Conservation (phyloP, 1,140 invertebrate species). For the Pectinophora gossypiella region DNA sequence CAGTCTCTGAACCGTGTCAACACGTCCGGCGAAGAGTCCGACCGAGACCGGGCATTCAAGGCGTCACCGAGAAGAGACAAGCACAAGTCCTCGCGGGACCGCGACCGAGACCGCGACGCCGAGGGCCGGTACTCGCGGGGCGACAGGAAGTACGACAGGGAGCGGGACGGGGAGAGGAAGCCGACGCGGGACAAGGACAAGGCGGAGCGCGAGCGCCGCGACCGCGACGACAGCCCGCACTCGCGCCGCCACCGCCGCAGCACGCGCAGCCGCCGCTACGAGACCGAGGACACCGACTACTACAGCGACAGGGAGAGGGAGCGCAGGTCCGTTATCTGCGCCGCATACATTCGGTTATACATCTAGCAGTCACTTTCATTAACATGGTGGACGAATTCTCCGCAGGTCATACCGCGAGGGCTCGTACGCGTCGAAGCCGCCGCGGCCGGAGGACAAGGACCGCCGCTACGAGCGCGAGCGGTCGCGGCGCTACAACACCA, state of each 20-base stretch:
- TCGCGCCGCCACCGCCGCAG: constrained; percentile 16
- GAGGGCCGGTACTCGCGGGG: constrained; percentile 49
- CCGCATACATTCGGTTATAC: neutral
- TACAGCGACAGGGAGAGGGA: constrained; percentile 67
- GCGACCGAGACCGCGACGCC: constrained; percentile 41
- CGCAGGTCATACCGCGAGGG: constrained; percentile 60
- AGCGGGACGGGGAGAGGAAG: constrained; percentile 47
- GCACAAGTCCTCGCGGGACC: constrained; percentile 49
- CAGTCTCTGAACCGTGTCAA: constrained; percentile 50
- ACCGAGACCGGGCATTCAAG: constrained; percentile 56
- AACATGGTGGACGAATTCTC: constrained; percentile 9
- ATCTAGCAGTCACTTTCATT: neutral
- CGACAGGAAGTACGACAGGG: constrained; percentile 55
- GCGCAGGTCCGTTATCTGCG: constrained; percentile 32
- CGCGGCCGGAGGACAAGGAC: constrained; percentile 67
- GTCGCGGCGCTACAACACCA: constrained; percentile 46
- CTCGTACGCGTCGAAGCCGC: constrained; percentile 63
- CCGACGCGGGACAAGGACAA: constrained; percentile 45
- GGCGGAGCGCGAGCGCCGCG: constrained; percentile 35
- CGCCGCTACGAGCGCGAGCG: constrained; percentile 60
- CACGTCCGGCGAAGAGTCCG: constrained; percentile 67
- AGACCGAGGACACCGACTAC: constrained; percentile 73
- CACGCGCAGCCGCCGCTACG: constrained; percentile 49
- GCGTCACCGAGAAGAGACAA: constrained; percentile 54
- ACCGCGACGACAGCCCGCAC: constrained; percentile 17